Base-by-base conservation (phyloP, 1,140 invertebrate species). In the Drosophila triauraria region DNA sequence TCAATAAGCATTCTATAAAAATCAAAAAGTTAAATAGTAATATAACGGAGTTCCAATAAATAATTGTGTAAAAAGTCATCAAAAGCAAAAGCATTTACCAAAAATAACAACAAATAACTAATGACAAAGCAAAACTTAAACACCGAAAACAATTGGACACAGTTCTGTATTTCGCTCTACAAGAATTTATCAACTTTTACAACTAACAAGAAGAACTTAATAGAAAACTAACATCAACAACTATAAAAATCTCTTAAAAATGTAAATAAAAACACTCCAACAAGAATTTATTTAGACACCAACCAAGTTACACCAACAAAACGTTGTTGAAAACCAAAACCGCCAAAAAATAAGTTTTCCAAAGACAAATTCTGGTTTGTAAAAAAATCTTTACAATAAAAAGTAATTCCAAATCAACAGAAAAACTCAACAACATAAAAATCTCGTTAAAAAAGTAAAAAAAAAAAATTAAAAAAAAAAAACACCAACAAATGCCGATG, bases 401-500 rank as follows among this genome's bases (percentile, higher is more conserved):
- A 54, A 35, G 5, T 1, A 53, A 53, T 53, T 32, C 27, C 1
- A 68, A 6, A 27, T 82, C 44, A 62, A 75, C 40, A 35, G 38
- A 57, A 32, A 48, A 53, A n/a, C 53, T 15, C 7, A 13, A 30
- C 12, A 20, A 2, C 1, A 5, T 3, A 30, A 43, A 58, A 58
- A 17, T 53, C 10, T 40, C 13, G 9, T 25, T 15, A 9, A 48
- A 35, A 17, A 17, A 57, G 20, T 20, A 35, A 27, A 67, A 15
- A 35, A 59, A 15, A 8, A 51, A 60, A 9, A 67, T 65, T 35
- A 57, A 69, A 63, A 69, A 69, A 63, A 69, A 43, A 51, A 61
- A 63, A 64, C 32, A 42, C 64, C 51, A 59, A 51, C 56, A 50
- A 90, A 88, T 90, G 84, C 69, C 57, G 63, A 88, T 90, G 84